Evolutionary conservation across 2,797 vertebrate species (phyloP), one percentile per base, ranked within the genome.

Genomic region (Leptodactylus fallax): DNA sequence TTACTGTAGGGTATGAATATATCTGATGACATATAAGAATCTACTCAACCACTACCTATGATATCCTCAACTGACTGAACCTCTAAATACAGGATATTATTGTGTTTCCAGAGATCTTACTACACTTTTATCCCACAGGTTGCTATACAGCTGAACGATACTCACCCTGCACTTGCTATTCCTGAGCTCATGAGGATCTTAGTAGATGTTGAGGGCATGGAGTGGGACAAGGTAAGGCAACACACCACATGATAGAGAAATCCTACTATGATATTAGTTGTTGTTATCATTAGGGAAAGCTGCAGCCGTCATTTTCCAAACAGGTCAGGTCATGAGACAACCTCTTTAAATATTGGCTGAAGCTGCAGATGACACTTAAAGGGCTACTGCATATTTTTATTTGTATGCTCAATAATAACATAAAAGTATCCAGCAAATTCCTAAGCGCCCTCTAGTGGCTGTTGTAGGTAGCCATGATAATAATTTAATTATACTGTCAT

Each of bases 91-190:
- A 19, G 1, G 17, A 19, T 45, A 47, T 72, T 25, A 27, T 14
- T 25, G n/a, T 0, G 45, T 51, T 53, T 16, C 36, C 36, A 53
- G 14, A 23, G 10, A 56, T 83, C 23, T 87, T 21, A 36, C 51
- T 53, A 49, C 6, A 0, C 86, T 16, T 91, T 67, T 90, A 61
- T 91, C 71, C 90, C 88, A 55, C 91, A 99, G 98, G 98, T 99
- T 90, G 98, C 98, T 87, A 98, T 99, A 91, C 98, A 99, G 92
- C 95, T 99, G 74, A 99, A 99, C 0, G 98, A 99, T 94, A 99
- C 98, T 56, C 98, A 99, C 91, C 98, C 98, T 0, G 98, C 98
- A 25, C 94, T 99, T 88, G 96, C 98, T 87, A 98, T 99, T 91
- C 98, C 98, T 0, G 98, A 99, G 94, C 95, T 99, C 90, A 98